Evolutionary conservation across 64 coral and sea anemone species (phyloP).

Genomic region (Stichodactyla helianthus): DNA sequence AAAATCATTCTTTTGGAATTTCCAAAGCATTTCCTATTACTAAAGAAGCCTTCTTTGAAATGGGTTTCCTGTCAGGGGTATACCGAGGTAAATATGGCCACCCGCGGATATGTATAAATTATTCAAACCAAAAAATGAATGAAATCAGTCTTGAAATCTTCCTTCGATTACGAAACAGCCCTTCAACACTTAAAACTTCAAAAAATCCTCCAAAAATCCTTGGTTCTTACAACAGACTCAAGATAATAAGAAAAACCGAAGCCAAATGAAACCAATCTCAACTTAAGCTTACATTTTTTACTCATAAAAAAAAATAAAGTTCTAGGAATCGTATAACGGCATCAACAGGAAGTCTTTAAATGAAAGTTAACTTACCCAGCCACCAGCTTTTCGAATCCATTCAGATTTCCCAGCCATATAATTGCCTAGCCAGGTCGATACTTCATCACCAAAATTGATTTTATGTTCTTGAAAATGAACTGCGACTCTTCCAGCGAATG

Average conservation of each 20-base stretch:
- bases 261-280: not conserved
- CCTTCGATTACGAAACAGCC: not conserved
- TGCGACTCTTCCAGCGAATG: constrained; percentile 61
- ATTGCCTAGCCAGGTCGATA: constrained; percentile 64
- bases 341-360: not conserved
- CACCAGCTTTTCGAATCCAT: constrained; percentile 79
- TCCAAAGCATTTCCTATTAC: not conserved
- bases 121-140: not conserved
- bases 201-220: not conserved
- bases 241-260: not conserved
- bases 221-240: not conserved
- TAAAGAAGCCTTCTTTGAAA: not conserved
- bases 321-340: not conserved
- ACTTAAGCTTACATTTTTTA: not conserved
- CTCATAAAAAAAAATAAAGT: not conserved
- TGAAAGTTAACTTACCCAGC: constrained; percentile 65
- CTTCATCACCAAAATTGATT: constrained; percentile 40
- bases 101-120: not conserved
- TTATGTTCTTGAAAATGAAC: constrained; percentile 46
- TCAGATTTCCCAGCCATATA: constrained; percentile 52
- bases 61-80: not conserved
- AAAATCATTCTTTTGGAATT: not conserved
- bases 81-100: not conserved
- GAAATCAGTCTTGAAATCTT: not conserved
- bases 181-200: not conserved